A percentile compares a stretch with the other conserved stretches of the same genome.
Conservation (phyloP, 2,888 invertebrate species). For the Aromia moschata region DNA sequence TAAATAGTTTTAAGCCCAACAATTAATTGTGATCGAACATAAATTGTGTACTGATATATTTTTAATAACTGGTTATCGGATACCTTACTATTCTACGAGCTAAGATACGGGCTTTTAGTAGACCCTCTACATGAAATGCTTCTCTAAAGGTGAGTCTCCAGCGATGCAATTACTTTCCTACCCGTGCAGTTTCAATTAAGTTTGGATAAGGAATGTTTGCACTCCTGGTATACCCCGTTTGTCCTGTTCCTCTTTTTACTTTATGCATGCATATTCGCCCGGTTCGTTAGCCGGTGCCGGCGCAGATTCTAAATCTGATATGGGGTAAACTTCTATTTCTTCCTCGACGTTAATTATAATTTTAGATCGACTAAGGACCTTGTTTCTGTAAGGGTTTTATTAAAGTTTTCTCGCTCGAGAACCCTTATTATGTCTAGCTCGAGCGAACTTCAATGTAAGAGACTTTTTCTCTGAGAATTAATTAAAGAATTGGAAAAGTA, state of each 20-base stretch:
- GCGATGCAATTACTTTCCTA: too few relatives aligned
- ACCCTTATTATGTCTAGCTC: not conserved
- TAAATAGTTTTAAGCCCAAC: too few relatives aligned
- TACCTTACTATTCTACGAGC: too few relatives aligned
- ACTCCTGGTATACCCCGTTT: not conserved
- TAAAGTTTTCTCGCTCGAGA: conserved; percentile 8
- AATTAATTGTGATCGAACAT: too few relatives aligned
- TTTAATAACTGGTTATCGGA: too few relatives aligned
- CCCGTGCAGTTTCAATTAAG: conserved; percentile 4
- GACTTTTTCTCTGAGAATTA: too few relatives aligned
- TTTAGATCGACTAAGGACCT: conserved; percentile 17
- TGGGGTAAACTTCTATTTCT: conserved; percentile 17
- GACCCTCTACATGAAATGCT: too few relatives aligned
- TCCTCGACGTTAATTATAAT: conserved; percentile 18
- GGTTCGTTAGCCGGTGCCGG: conserved; percentile 11
- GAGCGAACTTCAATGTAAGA: not conserved
- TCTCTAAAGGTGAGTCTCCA: too few relatives aligned
- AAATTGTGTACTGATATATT: too few relatives aligned
- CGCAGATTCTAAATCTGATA: conserved; percentile 19
- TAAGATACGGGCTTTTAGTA: too few relatives aligned
- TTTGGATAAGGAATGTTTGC: conserved; percentile 7
- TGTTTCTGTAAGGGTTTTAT: conserved; percentile 1
- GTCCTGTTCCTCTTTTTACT: conserved; percentile 11
- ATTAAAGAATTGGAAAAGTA: too few relatives aligned
- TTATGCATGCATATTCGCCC: conserved; percentile 14